Base-by-base conservation (phyloP, 2,797 vertebrate species). In the Muscicapa comitata region DNA sequence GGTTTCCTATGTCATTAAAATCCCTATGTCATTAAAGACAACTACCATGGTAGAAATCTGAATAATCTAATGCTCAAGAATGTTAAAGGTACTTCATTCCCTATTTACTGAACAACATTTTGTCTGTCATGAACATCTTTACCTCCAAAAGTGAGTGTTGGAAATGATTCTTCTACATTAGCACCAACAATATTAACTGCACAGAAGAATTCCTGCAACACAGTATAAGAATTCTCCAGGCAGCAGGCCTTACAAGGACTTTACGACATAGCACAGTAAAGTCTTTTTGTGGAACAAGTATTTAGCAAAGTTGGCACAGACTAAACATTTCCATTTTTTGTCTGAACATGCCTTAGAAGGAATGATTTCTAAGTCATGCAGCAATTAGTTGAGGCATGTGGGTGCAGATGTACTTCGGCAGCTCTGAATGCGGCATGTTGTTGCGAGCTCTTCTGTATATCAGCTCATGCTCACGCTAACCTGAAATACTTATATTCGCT, bases 371-470 rank as follows among this genome's bases (percentile, higher is more conserved):
- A 92, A 95, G 91, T 71, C 95, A 82, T 68, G 72, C 51, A 89
- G 76, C 66, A 92, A 84, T 94, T 96, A 96, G 59, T 77, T 93
- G 76, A 94, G 88, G 86, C 92, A 94, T 92, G 95, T 92, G 92
- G 65, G 89, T 92, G 45, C 91, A 96, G 71, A 94, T 79, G 58
- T 85, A 54, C 48, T 71, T 88, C 23, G 6, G 85, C 50, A 86
- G 71, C 47, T 73, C 92, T 93, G 78, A 96, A 96, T 77, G 72
- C 18, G 43, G 33, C 47, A 37, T 77, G 72, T 74, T 92, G 72
- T 83, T 96, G 72, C 0, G 11, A 85, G 59, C 19, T 53, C 10
- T 80, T 92, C 66, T 79, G 50, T 75, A 77, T 81, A 94, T 88
- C 72, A 89, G 26, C 67, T 78, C 3, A 3, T 3, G 13, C 23